Percentiles rank a stretch among this genome's conserved stretches.
Evolutionary conservation across 2,797 vertebrate species (phyloP).

Genomic region (Pangasius sanitwongsei): DNA sequence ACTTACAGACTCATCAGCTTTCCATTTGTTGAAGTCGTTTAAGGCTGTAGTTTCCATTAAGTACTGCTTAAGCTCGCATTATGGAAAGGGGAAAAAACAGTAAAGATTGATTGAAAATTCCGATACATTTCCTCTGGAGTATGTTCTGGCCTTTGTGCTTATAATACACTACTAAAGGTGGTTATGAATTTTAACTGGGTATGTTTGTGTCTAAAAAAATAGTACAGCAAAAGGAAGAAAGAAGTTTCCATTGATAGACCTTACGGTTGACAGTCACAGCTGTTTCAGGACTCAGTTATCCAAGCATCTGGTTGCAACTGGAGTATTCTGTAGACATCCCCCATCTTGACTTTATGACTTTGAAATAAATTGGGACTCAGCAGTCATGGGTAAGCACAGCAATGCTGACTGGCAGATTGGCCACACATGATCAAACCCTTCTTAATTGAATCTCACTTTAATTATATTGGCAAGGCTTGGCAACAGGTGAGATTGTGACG

Average conservation of each 20-base stretch:
- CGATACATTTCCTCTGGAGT: constrained; percentile 3
- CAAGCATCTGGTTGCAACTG: constrained; percentile 13
- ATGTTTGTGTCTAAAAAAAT: background rate
- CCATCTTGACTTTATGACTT: constrained; percentile 14
- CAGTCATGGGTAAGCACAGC: constrained; percentile 15
- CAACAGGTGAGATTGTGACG: constrained; percentile 3
- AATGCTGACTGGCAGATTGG: constrained; percentile 23
- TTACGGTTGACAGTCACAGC: background rate
- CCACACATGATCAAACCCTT: constrained; percentile 18
- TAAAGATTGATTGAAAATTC: constrained; percentile 2
- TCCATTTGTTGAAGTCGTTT: constrained; percentile 25
- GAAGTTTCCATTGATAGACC: background rate
- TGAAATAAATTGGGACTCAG: constrained; percentile 7
- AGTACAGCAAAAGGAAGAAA: no score
- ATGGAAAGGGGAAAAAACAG: background rate
- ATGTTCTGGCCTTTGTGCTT: background rate
- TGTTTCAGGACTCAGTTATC: background rate
- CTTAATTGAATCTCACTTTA: constrained; percentile 27
- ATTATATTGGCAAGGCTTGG: background rate
- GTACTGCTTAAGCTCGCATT: constrained; percentile 25
- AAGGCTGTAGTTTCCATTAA: constrained; percentile 30
- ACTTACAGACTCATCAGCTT: constrained; percentile 36
- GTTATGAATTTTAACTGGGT: background rate
- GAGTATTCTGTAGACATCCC: constrained; percentile 1
- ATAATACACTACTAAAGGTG: background rate